These are phyloP conservation scores for Hemibates koningsi DNA, from an alignment of 2,113 vertebrate species.

Conservation along the genomic window DNA sequence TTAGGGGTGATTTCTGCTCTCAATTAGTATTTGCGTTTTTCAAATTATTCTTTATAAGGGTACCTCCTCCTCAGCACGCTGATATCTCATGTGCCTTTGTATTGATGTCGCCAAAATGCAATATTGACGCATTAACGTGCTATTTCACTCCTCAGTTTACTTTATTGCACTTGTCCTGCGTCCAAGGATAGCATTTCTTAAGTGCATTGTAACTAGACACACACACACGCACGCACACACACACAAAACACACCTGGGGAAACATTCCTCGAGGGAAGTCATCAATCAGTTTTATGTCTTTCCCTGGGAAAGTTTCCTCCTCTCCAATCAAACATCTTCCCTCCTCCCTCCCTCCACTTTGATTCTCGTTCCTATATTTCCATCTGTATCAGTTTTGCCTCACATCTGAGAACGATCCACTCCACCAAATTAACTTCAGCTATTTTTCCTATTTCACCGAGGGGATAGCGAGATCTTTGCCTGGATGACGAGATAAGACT, in stretches of 20 bases:
- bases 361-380: conserved; percentile 60
- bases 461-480: conserved; percentile 21
- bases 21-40: conserved; percentile 6
- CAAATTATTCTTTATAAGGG: background rate
- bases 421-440: conserved; percentile 53
- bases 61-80: background rate
- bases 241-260: conserved; percentile 72
- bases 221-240: background rate
- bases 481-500: conserved; percentile 38
- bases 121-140: conserved; percentile 53
- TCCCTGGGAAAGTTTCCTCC: conserved; percentile 72
- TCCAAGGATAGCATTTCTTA: conserved; percentile 68
- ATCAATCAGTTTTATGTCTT: conserved; percentile 79
- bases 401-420: conserved; percentile 68
- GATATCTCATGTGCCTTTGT: conserved; percentile 4
- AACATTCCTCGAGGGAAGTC: conserved; percentile 75
- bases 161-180: conserved; percentile 66
- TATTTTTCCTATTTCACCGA: conserved; percentile 48
- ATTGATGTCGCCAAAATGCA: conserved; percentile 21
- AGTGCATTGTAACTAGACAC: conserved; percentile 32
- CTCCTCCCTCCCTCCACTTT: background rate
- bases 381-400: conserved; percentile 71
- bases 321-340: conserved; percentile 62
- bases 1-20: conserved; percentile 13
- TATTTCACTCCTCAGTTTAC: conserved; percentile 49